Evolutionary conservation across 2,113 vertebrate species (phyloP).

Genomic region (Bubo scandiacus): DNA sequence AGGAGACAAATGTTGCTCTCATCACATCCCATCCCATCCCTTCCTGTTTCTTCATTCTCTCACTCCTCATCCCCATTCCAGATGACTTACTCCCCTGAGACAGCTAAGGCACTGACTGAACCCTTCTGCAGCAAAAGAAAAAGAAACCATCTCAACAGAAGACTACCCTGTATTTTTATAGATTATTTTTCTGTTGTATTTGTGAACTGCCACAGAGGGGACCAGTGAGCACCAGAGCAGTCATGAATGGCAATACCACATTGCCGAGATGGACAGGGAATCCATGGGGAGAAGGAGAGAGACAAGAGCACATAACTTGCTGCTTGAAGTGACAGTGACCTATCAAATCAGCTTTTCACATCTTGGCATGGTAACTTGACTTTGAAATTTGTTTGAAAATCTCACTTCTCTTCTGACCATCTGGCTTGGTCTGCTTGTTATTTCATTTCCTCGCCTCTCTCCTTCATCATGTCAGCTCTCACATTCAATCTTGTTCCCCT

Average conservation of each 20-base stretch:
- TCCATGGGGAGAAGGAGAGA: background rate
- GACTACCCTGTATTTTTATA: background rate
- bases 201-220: background rate
- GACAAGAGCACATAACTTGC: background rate
- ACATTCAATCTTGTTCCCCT: background rate
- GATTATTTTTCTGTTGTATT: background rate
- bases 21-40: background rate
- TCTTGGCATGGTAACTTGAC: background rate
- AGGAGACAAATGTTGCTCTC: background rate
- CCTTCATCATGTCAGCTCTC: background rate
- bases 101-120: background rate
- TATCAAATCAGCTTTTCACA: background rate
- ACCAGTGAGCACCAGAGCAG: background rate
- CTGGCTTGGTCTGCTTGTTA: background rate
- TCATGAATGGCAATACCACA: rapidly evolving
- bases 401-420: background rate
- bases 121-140: background rate
- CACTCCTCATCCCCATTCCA: background rate
- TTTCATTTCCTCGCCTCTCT: background rate
- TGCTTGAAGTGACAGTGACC: background rate
- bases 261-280: background rate
- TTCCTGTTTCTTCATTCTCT: background rate
- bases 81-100: background rate
- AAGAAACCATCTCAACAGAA: background rate
- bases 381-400: background rate